A percentile compares a stretch with the other conserved stretches of the same genome.
Conservation (phyloP, 2,888 invertebrate genomes). For the Strigamia crassipes region DNA sequence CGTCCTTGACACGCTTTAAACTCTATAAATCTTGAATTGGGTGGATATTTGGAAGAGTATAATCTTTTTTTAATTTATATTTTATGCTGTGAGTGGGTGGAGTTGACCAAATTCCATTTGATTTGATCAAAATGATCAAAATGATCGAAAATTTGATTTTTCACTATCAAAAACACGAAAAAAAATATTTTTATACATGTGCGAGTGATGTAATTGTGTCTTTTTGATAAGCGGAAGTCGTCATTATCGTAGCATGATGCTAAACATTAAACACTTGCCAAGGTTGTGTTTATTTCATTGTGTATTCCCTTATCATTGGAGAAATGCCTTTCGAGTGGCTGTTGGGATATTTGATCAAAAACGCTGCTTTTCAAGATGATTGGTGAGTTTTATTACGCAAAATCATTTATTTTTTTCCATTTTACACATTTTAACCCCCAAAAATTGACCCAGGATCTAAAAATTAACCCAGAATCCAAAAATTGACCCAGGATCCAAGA, state of each 20-base stretch:
- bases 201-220: neutral
- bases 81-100: neutral
- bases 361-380: neutral
- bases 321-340: slow-evolving; percentile 26
- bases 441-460: too few relatives aligned
- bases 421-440: too few relatives aligned
- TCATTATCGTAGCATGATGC: slow-evolving; percentile 16
- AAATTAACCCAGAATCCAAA: too few relatives aligned
- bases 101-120: neutral
- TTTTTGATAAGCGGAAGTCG: slow-evolving; percentile 25
- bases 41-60: neutral
- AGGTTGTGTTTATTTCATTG: slow-evolving; percentile 23
- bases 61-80: neutral
- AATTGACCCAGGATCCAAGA: too few relatives aligned
- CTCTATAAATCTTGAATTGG: slow-evolving; percentile 15
- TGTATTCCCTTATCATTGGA: slow-evolving; percentile 6
- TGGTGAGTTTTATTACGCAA: neutral
- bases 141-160: neutral
- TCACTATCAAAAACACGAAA: too few relatives aligned
- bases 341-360: neutral
- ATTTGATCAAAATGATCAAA: neutral
- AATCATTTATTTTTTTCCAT: too few relatives aligned
- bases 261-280: slow-evolving; percentile 3
- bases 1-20: slow-evolving; percentile 30
- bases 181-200: too few relatives aligned